These are phyloP conservation scores for Porites evermanni DNA, from an alignment of 92 coral and sea anemone species.

Conservation along the genomic window DNA sequence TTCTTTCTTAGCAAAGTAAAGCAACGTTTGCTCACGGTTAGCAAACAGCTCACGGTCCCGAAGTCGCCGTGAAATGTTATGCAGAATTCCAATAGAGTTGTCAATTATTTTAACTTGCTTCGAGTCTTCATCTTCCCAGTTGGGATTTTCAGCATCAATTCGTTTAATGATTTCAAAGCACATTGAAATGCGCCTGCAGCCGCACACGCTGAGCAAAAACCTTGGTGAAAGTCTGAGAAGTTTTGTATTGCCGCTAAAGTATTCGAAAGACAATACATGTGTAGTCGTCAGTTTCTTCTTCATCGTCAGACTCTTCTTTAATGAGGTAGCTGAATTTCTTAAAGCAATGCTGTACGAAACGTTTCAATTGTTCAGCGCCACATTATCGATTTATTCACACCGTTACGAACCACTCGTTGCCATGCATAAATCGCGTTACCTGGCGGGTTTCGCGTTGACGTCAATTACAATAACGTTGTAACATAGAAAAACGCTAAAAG, in stretches of 20 bases:
- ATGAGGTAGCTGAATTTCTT: not conserved
- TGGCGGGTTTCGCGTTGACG: no score
- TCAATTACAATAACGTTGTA: no score
- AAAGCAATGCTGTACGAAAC: slow-evolving; percentile 5
- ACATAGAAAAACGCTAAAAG: no score
- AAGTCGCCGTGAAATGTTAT: slow-evolving; percentile 29
- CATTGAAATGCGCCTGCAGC: slow-evolving; percentile 14
- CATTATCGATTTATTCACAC: not conserved
- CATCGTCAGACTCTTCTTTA: not conserved
- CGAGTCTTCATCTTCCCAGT: slow-evolving; percentile 5
- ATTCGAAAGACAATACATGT: not conserved
- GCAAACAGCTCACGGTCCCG: slow-evolving; percentile 21
- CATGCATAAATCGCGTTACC: no score
- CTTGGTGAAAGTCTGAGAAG: not conserved
- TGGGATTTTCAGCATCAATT: not conserved
- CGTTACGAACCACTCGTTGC: no score
- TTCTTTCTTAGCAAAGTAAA: no score
- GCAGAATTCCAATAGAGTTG: not conserved
- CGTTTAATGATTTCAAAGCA: no score
- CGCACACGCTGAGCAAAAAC: slow-evolving; percentile 16
- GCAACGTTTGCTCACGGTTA: no score
- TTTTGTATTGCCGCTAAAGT: slow-evolving; percentile 3
- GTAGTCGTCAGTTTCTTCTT: not conserved
- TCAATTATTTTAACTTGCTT: not conserved
- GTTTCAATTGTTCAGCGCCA: not conserved